These are phyloP conservation scores for Hemaris fuciformis DNA, from an alignment of 2,888 invertebrate genomes.

Conservation along the genomic window DNA sequence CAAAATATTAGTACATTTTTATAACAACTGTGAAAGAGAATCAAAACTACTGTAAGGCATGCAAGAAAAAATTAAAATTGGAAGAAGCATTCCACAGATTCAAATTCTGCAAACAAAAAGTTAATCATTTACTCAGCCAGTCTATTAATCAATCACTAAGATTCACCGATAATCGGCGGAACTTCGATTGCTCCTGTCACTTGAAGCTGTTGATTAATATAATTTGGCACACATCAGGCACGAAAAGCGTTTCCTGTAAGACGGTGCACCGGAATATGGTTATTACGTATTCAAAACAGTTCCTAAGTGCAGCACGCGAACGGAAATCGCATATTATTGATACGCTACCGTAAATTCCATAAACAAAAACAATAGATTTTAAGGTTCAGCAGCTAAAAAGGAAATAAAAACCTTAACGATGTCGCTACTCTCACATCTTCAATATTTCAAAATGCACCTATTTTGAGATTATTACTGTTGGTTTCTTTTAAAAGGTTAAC, in stretches of 20 bases:
- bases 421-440: neutral
- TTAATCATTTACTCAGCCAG: constrained; percentile 20
- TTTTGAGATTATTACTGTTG: too few relatives aligned
- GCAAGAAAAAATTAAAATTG: constrained; percentile 19
- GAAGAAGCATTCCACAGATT: constrained; percentile 26
- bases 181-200: constrained; percentile 37
- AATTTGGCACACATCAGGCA: constrained; percentile 11
- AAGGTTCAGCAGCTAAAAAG: neutral
- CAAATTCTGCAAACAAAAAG: constrained; percentile 25
- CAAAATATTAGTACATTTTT: neutral
- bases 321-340: constrained; percentile 53
- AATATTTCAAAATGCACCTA: too few relatives aligned
- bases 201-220: neutral
- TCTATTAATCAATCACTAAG: constrained; percentile 30
- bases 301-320: constrained; percentile 48
- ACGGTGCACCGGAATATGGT: constrained; percentile 45
- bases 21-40: too few relatives aligned
- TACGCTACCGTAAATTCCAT: constrained; percentile 28
- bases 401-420: neutral
- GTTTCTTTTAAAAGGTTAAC: too few relatives aligned
- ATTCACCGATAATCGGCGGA: constrained; percentile 42
- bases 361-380: constrained; percentile 15
- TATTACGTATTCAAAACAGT: constrained; percentile 50
- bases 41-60: neutral
- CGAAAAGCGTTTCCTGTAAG: constrained; percentile 51